Base-by-base conservation (phyloP, 2,888 invertebrate genomes). In the Mesopsocus fuscifrons region DNA sequence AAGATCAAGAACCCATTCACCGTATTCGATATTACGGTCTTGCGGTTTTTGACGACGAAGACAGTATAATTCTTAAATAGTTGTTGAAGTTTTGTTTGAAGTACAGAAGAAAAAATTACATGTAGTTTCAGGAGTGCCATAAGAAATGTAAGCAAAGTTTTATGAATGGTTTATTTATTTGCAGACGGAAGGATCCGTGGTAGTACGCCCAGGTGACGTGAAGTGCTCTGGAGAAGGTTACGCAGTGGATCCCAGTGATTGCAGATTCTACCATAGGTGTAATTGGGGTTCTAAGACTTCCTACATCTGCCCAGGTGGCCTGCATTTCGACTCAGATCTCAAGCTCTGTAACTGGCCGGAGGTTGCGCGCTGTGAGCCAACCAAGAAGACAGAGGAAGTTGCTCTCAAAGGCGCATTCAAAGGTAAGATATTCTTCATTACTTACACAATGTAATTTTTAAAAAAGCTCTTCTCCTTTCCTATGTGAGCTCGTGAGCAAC, bases 341-440 rank as follows among this genome's bases (percentile, higher is more conserved):
- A 46, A 49, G 15, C 50, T 55, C 8, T 59, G 59, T 47, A 57
- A 58, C 49, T 58, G 57, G 56, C 54, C 55, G 1, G 46, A 51
- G 4, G 45, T 51, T 5, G 56, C 53, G 22, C 47, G 47, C 5
- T 59, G 57, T 38, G 47, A 48, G 2, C 42, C 41, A 8, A 45
- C 6, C 26, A 26, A 11, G 26, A 11, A 11, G 8, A 26, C 6
- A 11, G 6, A 9, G 6, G 43, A n/a, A 32, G 41, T 40, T 26
- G 33, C 2, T 17, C 17, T 34, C 11, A 43, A 15, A 46, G 11
- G 22, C 9, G 20, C n/a, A 21, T 34, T 46, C 38, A 30, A 6
- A 53, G 18, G 22, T 17, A n/a, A 16, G 6, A 8, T 23, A 17
- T 21, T 41, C 17, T 30, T 30, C n/a, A 30, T 15, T 40, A 15